Percentiles rank a stretch among this genome's conserved stretches.
These are phyloP conservation scores for Tragelaphus eurycerus DNA, from an alignment of 2,797 vertebrate species.

Conservation along the genomic window DNA sequence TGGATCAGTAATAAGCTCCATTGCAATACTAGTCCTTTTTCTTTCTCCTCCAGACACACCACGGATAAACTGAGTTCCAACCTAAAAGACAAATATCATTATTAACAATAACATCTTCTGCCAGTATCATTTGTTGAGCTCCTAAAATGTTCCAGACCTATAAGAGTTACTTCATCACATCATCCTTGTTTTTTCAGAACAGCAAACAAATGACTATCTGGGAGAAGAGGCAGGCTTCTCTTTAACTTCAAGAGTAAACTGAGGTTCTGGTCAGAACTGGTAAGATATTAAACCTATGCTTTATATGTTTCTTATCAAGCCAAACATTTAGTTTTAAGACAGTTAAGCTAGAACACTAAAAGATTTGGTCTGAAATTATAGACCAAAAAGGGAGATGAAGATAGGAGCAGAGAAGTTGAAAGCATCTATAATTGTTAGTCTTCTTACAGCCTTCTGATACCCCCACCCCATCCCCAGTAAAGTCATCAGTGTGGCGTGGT, in stretches of 20 bases:
- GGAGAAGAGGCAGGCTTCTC: background rate
- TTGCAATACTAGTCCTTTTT: slow-evolving; percentile 96
- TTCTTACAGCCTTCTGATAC: background rate
- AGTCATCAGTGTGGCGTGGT: background rate
- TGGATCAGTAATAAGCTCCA: slow-evolving; percentile 96
- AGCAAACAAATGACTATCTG: background rate
- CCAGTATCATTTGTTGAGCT: background rate
- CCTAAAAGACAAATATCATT: slow-evolving; percentile 80
- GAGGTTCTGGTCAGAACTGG: background rate
- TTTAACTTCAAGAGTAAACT: background rate
- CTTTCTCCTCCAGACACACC: slow-evolving; percentile 96
- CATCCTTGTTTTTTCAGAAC: background rate
- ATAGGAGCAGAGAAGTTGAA: background rate
- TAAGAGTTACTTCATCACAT: background rate
- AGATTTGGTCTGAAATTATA: background rate
- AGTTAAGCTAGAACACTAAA: background rate
- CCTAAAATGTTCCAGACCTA: background rate
- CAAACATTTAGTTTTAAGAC: background rate
- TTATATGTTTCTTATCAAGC: background rate
- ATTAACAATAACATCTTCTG: background rate
- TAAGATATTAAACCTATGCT: background rate
- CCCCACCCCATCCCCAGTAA: too few relatives aligned
- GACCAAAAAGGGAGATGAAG: background rate
- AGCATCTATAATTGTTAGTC: background rate
- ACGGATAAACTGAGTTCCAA: slow-evolving; percentile 91